These are phyloP conservation scores for Lindbergichthys nudifrons DNA, from an alignment of 2,797 vertebrate species.

Conservation along the genomic window DNA sequence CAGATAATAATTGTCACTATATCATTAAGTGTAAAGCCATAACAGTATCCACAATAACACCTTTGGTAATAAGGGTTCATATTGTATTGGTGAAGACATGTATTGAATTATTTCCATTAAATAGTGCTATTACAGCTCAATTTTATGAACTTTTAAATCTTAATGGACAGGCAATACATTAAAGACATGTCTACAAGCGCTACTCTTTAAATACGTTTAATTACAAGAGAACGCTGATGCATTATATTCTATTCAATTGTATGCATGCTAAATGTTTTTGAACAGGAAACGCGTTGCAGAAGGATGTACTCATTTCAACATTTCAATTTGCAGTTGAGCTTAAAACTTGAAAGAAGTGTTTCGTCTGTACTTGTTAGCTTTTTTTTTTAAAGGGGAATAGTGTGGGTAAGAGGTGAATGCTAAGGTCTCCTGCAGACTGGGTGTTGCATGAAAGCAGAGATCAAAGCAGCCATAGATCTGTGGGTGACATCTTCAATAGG, in stretches of 20 bases:
- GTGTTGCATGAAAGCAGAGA: conserved; percentile 32
- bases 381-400: neutral
- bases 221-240: neutral
- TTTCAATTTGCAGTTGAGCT: neutral
- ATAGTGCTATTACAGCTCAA: too few species aligned
- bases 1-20: neutral
- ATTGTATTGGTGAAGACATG: neutral
- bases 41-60: neutral
- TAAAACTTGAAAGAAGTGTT: neutral
- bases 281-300: neutral
- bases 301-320: conserved; percentile 4
- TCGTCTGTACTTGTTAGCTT: neutral
- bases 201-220: neutral
- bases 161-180: neutral
- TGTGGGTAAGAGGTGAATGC: conserved; percentile 5
- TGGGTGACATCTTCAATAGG: conserved; percentile 30
- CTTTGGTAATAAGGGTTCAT: neutral
- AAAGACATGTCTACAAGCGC: neutral
- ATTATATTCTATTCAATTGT: neutral
- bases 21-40: neutral
- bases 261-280: neutral
- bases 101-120: neutral
- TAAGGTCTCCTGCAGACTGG: conserved; percentile 34
- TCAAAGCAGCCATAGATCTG: conserved; percentile 51
- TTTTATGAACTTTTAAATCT: neutral